Evolutionary conservation across 2,888 invertebrate species (phyloP), one percentile per base, ranked within the genome.

Genomic region (Teinopalpus imperialis): DNA sequence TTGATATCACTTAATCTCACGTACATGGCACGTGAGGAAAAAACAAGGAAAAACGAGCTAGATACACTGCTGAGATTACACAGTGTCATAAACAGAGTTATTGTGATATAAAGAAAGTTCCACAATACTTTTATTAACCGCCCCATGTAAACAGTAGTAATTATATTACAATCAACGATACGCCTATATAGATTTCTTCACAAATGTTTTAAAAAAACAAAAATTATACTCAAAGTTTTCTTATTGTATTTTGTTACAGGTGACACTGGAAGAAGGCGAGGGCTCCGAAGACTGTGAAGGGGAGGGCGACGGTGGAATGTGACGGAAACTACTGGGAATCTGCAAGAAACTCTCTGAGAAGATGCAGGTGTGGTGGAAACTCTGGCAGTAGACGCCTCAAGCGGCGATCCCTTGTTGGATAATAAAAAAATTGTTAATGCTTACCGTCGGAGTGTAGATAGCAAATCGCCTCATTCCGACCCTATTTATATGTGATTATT

Each of bases 311-410:
- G 86, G 88, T 90, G 95, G 95, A 82, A 96, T 96, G 94, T 96
- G 95, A 96, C 95, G 95, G 95, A 95, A 95, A 94, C 93, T 95
- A 90, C 91, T 94, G 86, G 94, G 95, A 91, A 93, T 95, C 90
- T 96, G 94, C 90, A 94, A 94, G 91, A 95, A 95, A 92, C 92
- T 96, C 90, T 93, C 94, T 89, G 95, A 95, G 90, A 95, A 94
- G 90, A 93, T 94, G 90, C 95, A 95, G 90, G 94, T 93, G 88
- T 95, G 95, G 94, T 95, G 95, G 94, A 93, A 94, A 87, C 92
- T 94, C 89, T 94, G 94, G 91, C 94, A 94, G 77, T 86, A 74
- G 69, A 64, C 65, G 58, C 55, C 42, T 50, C 20, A 20, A 27
- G 26, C 26, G 27, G 32, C 20, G 39, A 32, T 24, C 40, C 35